Evolutionary conservation across 2,797 vertebrate species (phyloP).

Genomic region (Hafferia zeledoni): DNA sequence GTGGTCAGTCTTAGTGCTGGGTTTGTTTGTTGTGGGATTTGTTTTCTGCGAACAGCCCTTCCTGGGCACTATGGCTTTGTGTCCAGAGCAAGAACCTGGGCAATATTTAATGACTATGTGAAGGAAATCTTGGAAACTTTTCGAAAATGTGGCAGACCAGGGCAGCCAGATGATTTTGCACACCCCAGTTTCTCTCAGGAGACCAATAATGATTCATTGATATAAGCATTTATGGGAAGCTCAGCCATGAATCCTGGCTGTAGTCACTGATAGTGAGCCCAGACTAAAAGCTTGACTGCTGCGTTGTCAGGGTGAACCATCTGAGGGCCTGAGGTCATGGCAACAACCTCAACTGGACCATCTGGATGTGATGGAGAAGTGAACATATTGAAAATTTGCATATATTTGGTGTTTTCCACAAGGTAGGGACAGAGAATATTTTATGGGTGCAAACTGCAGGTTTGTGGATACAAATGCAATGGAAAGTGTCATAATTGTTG

Average conservation of each 20-base stretch:
- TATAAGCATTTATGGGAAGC: neutral
- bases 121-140: neutral
- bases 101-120: neutral
- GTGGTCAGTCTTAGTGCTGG: neutral
- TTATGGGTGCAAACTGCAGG: neutral
- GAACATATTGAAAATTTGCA: neutral
- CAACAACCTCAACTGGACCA: neutral
- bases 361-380: neutral
- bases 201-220: neutral
- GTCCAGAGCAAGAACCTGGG: neutral
- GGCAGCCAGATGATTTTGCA: neutral
- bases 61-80: neutral
- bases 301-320: conserved; percentile 5
- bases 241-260: conserved; percentile 15
- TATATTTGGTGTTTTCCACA: neutral
- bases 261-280: neutral
- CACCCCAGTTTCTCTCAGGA: neutral
- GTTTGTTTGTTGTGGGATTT: neutral
- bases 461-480: neutral
- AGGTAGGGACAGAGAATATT: neutral
- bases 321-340: neutral
- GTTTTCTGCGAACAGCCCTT: accelerated
- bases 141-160: neutral
- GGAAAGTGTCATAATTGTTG: neutral
- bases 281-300: conserved; percentile 14